Conservation (phyloP, 1,140 invertebrate genomes). For the Vanessa tameamea region DNA sequence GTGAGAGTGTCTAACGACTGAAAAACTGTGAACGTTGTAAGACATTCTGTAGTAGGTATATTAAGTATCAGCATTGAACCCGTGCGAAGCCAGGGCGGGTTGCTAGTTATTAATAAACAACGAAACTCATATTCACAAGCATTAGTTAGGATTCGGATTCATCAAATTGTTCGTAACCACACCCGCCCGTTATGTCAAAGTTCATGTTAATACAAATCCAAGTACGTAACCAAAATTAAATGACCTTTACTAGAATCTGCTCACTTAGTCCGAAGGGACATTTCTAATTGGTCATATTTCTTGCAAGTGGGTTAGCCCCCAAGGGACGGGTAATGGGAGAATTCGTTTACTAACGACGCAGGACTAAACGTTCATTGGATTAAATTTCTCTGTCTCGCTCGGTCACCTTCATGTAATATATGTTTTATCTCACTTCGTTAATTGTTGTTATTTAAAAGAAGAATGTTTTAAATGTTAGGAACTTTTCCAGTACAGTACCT, state of each 20-base stretch:
- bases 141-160: no score
- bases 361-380: neutral
- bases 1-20: no score
- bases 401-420: neutral
- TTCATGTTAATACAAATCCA: neutral
- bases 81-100: no score
- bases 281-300: constrained; percentile 30
- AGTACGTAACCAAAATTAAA: constrained; percentile 21
- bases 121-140: no score
- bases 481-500: no score
- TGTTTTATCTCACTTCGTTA: neutral
- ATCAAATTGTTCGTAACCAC: neutral
- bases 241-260: neutral
- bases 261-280: constrained; percentile 11
- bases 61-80: no score
- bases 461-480: no score
- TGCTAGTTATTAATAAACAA: no score
- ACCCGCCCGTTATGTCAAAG: neutral
- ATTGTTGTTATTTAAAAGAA: no score
- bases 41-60: no score
- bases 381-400: neutral
- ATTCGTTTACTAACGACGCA: constrained; percentile 19
- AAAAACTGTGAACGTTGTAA: no score
- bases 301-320: constrained; percentile 22
- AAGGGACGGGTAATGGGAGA: constrained; percentile 13